A percentile compares a stretch with the other conserved stretches of the same genome.
Conservation (phyloP, 2,797 vertebrate genomes). For the Natrix natrix region DNA sequence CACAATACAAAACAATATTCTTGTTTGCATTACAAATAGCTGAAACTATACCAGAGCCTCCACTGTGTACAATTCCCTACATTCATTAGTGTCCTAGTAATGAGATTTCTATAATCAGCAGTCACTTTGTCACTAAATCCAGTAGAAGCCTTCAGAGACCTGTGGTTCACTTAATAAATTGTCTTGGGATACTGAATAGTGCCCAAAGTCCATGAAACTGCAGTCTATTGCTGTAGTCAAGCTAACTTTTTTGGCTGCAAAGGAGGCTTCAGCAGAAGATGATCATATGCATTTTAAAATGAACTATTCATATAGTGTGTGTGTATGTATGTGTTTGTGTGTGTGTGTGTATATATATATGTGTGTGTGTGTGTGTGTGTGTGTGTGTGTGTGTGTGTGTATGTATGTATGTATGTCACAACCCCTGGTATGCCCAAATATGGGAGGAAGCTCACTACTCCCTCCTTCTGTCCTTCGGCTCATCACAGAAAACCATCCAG, state of each 20-base stretch:
- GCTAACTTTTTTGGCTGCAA: conserved; percentile 29
- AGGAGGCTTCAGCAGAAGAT: conserved; percentile 44
- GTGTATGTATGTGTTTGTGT: too few species aligned
- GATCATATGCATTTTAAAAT: not conserved
- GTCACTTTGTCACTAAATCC: conserved; percentile 44
- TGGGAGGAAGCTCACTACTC: too few species aligned
- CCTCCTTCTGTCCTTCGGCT: too few species aligned
- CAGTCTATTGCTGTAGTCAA: conserved; percentile 27
- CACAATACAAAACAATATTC: conserved; percentile 29
- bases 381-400: not conserved
- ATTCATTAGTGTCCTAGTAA: conserved; percentile 43
- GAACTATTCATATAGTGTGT: too few species aligned
- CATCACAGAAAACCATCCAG: too few species aligned
- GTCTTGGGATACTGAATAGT: conserved; percentile 24
- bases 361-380: too few species aligned
- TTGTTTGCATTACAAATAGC: conserved; percentile 36
- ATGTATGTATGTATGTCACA: too few species aligned
- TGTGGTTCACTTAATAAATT: conserved; percentile 45
- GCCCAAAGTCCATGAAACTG: conserved; percentile 20
- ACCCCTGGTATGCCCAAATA: too few species aligned
- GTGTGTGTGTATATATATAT: too few species aligned
- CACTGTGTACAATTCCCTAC: conserved; percentile 27
- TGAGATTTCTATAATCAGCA: conserved; percentile 37
- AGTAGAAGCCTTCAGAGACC: conserved; percentile 31
- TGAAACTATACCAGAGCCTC: conserved; percentile 33